A percentile compares a stretch with the other conserved stretches of the same genome.
Conservation (phyloP, 2,888 invertebrate genomes). For the Calliphora vomitoria region DNA sequence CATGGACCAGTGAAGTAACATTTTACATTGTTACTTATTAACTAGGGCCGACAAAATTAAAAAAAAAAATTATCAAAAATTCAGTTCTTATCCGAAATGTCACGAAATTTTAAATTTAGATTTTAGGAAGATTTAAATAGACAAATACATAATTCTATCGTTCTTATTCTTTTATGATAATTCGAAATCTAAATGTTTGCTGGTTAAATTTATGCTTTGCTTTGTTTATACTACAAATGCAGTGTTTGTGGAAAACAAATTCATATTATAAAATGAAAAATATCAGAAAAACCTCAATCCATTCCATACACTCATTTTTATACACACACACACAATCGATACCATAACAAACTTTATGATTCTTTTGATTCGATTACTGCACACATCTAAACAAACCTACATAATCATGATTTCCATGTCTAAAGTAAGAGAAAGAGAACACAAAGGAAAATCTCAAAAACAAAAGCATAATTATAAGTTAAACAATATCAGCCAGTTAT, state of each 20-base stretch:
- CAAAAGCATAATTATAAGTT: constrained; percentile 45
- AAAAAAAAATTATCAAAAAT: too few species aligned
- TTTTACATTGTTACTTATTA: too few species aligned
- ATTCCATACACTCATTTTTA: constrained; percentile 10
- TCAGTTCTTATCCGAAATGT: too few species aligned
- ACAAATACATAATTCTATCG: too few species aligned
- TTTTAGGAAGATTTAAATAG: too few species aligned
- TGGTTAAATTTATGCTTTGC: constrained; percentile 12
- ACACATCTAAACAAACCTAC: not conserved
- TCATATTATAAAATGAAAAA: constrained; percentile 29
- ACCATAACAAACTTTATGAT: constrained; percentile 53
- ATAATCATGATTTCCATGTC: too few species aligned
- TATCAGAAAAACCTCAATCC: constrained; percentile 38
- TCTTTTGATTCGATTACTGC: constrained; percentile 52
- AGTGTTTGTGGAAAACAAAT: constrained; percentile 39
- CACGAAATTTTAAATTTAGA: too few species aligned
- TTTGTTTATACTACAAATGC: constrained; percentile 34
- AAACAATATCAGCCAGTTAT: constrained; percentile 44
- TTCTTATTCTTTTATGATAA: too few species aligned
- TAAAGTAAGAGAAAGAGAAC: constrained; percentile 20
- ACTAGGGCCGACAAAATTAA: too few species aligned
- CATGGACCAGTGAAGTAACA: too few species aligned
- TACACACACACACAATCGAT: constrained; percentile 41
- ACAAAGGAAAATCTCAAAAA: constrained; percentile 45
- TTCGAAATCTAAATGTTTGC: constrained; percentile 20